A percentile compares a stretch with the other conserved stretches of the same genome.
These are phyloP conservation scores for Teleiodes luculella DNA, from an alignment of 2,888 invertebrate genomes.

Conservation along the genomic window DNA sequence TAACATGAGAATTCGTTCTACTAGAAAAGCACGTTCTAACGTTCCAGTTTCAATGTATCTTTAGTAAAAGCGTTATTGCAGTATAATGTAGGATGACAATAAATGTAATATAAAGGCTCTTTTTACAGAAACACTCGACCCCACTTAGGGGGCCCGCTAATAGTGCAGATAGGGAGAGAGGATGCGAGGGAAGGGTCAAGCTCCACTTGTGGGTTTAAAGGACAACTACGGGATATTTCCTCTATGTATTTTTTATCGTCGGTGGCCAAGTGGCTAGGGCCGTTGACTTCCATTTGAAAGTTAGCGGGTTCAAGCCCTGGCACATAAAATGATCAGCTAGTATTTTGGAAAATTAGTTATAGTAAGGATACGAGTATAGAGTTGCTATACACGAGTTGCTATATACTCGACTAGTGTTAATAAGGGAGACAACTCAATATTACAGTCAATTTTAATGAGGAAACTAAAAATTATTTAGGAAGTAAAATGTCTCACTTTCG, in stretches of 20 bases:
- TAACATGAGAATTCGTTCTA: too few species aligned
- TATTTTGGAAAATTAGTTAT: too few species aligned
- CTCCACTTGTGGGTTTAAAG: background rate
- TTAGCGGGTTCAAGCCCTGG: too few species aligned
- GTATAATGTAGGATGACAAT: conserved; percentile 2
- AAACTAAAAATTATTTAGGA: too few species aligned
- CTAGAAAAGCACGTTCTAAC: background rate
- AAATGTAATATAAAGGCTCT: background rate
- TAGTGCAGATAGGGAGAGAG: background rate
- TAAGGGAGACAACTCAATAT: too few species aligned
- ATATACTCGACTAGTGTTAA: too few species aligned
- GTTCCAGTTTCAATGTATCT: background rate
- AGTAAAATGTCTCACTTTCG: too few species aligned
- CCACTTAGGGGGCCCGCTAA: conserved; percentile 4
- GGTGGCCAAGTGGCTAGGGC: too few species aligned
- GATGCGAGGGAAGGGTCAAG: background rate
- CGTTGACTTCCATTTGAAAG: background rate
- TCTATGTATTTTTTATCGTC: background rate
- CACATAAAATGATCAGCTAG: too few species aligned
- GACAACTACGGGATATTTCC: background rate
- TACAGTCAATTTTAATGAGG: too few species aligned
- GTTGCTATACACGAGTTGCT: too few species aligned
- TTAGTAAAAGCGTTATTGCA: background rate
- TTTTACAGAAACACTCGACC: conserved; percentile 5
- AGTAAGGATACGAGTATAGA: too few species aligned